A percentile compares a stretch with the other conserved stretches of the same genome.
phyloP scores from a whole-genome alignment of 1,140 invertebrate genomes.

The Dendroctonus valens region DNA sequence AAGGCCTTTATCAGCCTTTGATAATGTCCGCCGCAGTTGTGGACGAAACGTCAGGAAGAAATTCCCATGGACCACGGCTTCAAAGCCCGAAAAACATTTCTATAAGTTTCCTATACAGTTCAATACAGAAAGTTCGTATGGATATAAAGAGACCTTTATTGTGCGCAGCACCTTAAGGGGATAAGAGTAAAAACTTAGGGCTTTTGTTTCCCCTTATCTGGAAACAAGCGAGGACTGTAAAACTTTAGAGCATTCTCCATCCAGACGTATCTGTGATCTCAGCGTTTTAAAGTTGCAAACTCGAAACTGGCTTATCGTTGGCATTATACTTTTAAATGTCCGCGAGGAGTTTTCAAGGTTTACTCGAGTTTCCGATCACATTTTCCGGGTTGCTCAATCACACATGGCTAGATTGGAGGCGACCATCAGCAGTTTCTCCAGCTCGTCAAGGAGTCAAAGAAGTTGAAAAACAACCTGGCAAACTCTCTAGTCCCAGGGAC shows the following conservation, averaged over 20 bases:
- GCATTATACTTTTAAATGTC: constrained; percentile 7
- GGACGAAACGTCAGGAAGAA: no score
- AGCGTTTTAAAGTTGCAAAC: constrained; percentile 7
- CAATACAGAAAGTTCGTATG: no score
- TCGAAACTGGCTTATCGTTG: constrained; percentile 4
- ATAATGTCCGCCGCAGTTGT: no score
- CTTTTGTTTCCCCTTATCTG: constrained; percentile 9
- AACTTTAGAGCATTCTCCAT: not conserved
- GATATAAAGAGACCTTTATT: constrained; percentile 2
- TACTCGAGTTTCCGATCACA: not conserved
- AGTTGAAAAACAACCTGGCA: not conserved
- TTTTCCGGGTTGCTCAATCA: not conserved
- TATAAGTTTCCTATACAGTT: no score
- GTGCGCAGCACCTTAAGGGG: not conserved
- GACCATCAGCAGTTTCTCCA: not conserved
- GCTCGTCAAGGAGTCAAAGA: not conserved
- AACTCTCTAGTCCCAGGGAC: no score
- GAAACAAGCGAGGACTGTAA: constrained; percentile 6
- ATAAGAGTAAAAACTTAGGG: constrained; percentile 5
- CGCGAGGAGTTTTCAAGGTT: constrained; percentile 8
- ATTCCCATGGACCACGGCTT: no score
- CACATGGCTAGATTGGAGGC: no score
- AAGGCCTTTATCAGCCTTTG: no score
- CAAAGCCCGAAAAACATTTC: no score
- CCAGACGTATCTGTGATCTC: constrained; percentile 4